phyloP scores from a whole-genome alignment of 2,888 invertebrate species.

The Aleiodes testaceus region DNA sequence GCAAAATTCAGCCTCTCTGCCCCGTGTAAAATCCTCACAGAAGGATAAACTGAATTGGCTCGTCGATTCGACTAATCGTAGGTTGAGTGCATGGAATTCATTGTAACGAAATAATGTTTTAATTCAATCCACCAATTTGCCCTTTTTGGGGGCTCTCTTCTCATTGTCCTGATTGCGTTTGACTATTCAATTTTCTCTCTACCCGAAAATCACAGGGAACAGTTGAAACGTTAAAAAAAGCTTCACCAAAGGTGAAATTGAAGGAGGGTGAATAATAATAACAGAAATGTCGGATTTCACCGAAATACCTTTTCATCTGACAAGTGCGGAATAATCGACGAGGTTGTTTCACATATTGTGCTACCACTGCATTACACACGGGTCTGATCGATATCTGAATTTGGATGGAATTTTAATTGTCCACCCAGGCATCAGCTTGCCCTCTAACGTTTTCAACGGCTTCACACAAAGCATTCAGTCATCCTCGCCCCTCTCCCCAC shows the following conservation, averaged over 20 bases:
- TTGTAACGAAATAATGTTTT: constrained; percentile 26
- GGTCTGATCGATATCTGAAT: constrained; percentile 40
- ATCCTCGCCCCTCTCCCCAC: background rate
- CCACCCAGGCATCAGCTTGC: constrained; percentile 33
- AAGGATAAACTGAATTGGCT: constrained; percentile 22
- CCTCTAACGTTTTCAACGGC: background rate
- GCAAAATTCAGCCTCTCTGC: background rate
- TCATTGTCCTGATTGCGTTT: background rate
- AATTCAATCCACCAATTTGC: constrained; percentile 9
- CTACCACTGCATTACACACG: constrained; percentile 6
- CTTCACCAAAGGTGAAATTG: too few relatives aligned
- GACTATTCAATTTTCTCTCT: background rate
- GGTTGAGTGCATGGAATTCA: constrained; percentile 27
- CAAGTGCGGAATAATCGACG: constrained; percentile 19
- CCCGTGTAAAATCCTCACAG: constrained; percentile 1
- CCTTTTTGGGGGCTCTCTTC: background rate
- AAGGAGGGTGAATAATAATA: constrained; percentile 25
- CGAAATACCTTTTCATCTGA: background rate
- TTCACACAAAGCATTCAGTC: background rate
- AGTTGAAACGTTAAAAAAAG: background rate
- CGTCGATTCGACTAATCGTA: constrained; percentile 39
- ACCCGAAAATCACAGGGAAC: constrained; percentile 4
- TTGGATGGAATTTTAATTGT: constrained; percentile 50
- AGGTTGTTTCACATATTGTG: constrained; percentile 17
- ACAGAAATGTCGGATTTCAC: constrained; percentile 1